Base-by-base conservation (phyloP, 2,113 vertebrate genomes). In the Lagopus muta region DNA sequence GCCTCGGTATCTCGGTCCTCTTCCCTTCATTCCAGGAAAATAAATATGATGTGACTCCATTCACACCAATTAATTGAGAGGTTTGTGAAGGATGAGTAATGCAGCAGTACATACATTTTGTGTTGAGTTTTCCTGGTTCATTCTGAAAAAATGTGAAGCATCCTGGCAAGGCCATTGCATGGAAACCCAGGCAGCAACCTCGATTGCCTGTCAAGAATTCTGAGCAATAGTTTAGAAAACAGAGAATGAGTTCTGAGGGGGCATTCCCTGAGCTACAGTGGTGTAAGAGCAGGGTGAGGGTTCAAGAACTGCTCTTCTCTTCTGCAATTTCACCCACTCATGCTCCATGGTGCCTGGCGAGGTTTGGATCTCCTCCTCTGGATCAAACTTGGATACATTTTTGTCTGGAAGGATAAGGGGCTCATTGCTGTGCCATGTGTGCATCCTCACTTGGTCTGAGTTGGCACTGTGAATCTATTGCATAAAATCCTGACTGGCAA, bases 401-500 rank as follows among this genome's bases (percentile, higher is more conserved):
- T 72, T 19, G 36, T 82, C 38, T 65, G 43, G 66, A 52, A 94
- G 61, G 80, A 75, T 27, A 82, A 88, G 0, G 4, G 42, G 75
- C 45, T 47, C 28, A 2, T 61, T 72, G 70, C 67, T 62, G 82
- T 8, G 21, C 62, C 69, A 9, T 60, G 73, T 52, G 82, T 48
- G 36, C 58, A 58, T 72, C 61, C 73, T 78, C 52, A 36, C 34
- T 25, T 54, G 25, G 60, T 83, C 69, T 86, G 36, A 92, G 45
- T 8, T 6, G 28, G 30, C 61, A 4, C 2, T 77, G 61, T 25
- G 34, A 86, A 61, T 40, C 43, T 15, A 4, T 2, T 77, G 65
- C 80, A 78, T 90, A 66, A 75, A 69, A 72, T 25, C 42, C 45
- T 93, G 90, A 50, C 73, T 88, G 62, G 81, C 70, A 90, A 78